A percentile compares a stretch with the other conserved stretches of the same genome.
phyloP scores from a whole-genome alignment of 2,113 vertebrate genomes.

The Acrocephalus kingi region DNA sequence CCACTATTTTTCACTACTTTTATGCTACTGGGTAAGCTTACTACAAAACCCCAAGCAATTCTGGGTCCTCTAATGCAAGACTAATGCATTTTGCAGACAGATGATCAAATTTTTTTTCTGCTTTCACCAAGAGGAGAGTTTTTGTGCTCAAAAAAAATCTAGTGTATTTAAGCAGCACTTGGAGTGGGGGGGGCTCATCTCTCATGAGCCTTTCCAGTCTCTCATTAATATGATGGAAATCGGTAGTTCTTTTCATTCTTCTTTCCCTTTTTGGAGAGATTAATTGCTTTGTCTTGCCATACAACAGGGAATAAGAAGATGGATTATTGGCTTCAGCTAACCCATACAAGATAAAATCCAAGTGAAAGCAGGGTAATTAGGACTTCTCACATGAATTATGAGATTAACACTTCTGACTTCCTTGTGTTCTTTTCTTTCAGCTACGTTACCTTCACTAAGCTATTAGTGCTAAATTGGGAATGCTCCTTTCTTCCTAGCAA shows the following conservation, averaged over 20 bases:
- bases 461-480: not conserved
- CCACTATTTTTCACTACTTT: not conserved
- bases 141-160: not conserved
- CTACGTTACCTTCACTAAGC: not conserved
- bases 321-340: not conserved
- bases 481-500: not conserved
- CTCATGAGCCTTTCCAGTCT: not conserved
- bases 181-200: not conserved
- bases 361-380: not conserved
- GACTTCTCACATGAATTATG: not conserved
- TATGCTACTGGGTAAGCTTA: not conserved
- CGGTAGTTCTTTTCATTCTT: not conserved
- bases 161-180: not conserved
- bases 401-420: slow-evolving; percentile 40
- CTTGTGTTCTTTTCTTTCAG: not conserved
- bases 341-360: slow-evolving; percentile 10
- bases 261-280: not conserved
- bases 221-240: not conserved
- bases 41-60: not conserved
- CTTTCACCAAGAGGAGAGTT: not conserved
- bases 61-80: not conserved
- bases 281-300: not conserved
- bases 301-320: not conserved
- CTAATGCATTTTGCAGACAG: not conserved
- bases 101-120: not conserved